A percentile compares a stretch with the other conserved stretches of the same genome.
These are phyloP conservation scores for Athene noctua DNA, from an alignment of 2,113 vertebrate genomes.

Conservation along the genomic window DNA sequence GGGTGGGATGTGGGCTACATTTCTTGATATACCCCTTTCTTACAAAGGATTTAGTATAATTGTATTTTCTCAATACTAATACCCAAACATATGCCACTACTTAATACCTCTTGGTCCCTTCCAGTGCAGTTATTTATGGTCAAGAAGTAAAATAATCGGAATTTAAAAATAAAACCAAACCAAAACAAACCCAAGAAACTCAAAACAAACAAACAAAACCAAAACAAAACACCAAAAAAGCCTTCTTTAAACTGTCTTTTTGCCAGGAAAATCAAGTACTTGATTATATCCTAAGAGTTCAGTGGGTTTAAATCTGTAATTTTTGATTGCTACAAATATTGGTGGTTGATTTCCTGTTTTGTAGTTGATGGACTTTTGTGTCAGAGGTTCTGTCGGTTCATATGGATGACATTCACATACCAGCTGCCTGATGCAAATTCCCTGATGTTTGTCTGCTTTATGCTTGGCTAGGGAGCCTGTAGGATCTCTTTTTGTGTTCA, in stretches of 20 bases:
- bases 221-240: background rate
- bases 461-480: background rate
- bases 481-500: background rate
- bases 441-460: background rate
- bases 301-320: background rate
- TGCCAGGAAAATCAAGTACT: background rate
- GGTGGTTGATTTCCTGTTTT: background rate
- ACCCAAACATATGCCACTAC: accelerated
- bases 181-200: background rate
- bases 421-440: background rate
- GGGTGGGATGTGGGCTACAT: background rate
- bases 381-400: background rate
- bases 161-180: background rate
- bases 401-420: background rate
- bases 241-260: background rate
- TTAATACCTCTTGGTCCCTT: background rate
- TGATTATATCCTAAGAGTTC: background rate
- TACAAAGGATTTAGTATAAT: background rate
- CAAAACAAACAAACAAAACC: background rate
- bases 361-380: background rate
- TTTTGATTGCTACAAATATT: background rate
- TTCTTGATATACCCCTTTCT: background rate
- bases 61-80: background rate
- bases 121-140: background rate
- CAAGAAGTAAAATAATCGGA: background rate